Conservation (phyloP, 2,888 invertebrate genomes). For the Cerceris ruficornis region DNA sequence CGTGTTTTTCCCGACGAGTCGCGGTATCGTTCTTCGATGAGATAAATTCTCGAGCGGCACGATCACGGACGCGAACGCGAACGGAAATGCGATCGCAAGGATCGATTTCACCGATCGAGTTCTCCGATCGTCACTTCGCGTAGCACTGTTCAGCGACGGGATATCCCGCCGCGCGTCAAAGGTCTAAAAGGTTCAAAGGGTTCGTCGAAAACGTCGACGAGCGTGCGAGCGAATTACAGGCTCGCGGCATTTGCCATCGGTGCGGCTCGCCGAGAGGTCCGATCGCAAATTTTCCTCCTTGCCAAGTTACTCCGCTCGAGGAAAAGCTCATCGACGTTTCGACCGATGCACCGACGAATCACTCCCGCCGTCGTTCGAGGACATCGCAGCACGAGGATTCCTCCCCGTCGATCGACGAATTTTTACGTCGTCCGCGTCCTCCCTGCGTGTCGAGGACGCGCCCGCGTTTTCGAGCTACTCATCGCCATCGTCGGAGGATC, state of each 20-base stretch:
- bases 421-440: constrained; percentile 22
- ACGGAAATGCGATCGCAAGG: too few relatives aligned
- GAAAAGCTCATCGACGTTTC: constrained; percentile 8
- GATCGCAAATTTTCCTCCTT: constrained; percentile 15
- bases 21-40: too few relatives aligned
- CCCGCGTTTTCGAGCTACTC: constrained; percentile 4
- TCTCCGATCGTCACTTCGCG: too few relatives aligned
- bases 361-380: constrained; percentile 19
- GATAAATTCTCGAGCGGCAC: too few relatives aligned
- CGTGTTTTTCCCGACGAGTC: too few relatives aligned
- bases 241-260: constrained; percentile 58
- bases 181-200: not conserved
- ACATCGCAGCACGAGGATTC: constrained; percentile 21
- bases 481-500: constrained; percentile 36
- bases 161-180: not conserved
- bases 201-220: constrained; percentile 5
- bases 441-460: constrained; percentile 24
- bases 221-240: constrained; percentile 45
- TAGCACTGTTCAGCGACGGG: too few relatives aligned
- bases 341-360: constrained; percentile 28
- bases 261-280: not conserved
- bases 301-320: constrained; percentile 18
- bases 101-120: too few relatives aligned
- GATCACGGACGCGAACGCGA: too few relatives aligned
- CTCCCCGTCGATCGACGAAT: not conserved